Conservation (phyloP, 2,888 invertebrate species). For the Morinoia aosen region DNA sequence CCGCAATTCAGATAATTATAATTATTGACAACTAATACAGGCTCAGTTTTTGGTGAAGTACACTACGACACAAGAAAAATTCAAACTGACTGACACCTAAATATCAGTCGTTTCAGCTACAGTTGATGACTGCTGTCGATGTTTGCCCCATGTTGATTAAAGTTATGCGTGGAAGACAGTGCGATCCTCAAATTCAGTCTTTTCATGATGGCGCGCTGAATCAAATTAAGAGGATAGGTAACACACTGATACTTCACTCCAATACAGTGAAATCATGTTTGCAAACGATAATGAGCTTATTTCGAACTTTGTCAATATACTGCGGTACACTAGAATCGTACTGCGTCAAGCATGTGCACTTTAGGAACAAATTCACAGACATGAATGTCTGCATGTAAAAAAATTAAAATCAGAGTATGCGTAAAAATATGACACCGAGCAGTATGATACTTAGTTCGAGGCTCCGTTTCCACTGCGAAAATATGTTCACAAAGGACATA, state of each 20-base stretch:
- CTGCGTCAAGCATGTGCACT: neutral
- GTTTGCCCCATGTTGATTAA: neutral
- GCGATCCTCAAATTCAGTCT: neutral
- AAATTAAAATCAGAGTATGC: too few species aligned
- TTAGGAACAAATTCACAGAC: neutral
- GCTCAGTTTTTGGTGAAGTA: too few species aligned
- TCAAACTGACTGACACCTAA: neutral
- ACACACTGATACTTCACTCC: neutral
- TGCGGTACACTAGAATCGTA: neutral
- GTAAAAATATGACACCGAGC: too few species aligned
- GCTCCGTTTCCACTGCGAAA: too few species aligned
- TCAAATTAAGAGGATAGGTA: neutral
- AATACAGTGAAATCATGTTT: neutral
- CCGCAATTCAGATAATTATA: too few species aligned
- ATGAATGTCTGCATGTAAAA: too few species aligned
- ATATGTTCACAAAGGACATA: too few species aligned
- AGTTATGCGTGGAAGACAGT: neutral
- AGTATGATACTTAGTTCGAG: too few species aligned
- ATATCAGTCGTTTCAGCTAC: neutral
- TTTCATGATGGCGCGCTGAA: neutral
- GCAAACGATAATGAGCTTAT: neutral
- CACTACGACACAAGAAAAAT: too few species aligned
- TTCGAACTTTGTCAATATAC: neutral
- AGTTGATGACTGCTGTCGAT: neutral
- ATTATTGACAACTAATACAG: too few species aligned